phyloP scores from a whole-genome alignment of 2,113 vertebrate species.

The Strigops habroptila region DNA sequence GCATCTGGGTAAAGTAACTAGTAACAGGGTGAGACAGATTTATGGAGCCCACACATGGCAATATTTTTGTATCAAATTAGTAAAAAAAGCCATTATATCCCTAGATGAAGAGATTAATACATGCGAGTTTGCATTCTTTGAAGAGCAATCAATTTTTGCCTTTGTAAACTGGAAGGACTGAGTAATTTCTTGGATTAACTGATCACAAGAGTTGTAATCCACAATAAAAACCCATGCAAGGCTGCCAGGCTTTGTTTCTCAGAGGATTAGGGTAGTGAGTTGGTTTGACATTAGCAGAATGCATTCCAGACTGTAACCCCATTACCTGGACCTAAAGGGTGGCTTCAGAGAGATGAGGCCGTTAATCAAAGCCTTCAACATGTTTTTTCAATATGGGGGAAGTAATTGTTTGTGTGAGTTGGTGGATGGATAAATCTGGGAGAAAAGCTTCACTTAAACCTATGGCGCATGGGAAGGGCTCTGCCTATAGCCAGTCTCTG shows the following conservation, averaged over 20 bases:
- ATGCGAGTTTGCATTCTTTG: slow-evolving; percentile 67
- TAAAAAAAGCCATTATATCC: slow-evolving; percentile 71
- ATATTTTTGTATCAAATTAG: slow-evolving; percentile 77
- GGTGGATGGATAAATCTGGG: background rate
- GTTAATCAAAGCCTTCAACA: slow-evolving; percentile 22
- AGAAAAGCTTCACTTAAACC: background rate
- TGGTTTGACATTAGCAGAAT: slow-evolving; percentile 45
- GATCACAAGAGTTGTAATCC: slow-evolving; percentile 63
- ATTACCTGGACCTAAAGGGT: background rate
- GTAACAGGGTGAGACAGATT: slow-evolving; percentile 75
- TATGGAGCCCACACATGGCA: slow-evolving; percentile 81
- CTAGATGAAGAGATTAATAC: slow-evolving; percentile 70
- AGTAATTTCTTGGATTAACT: slow-evolving; percentile 75
- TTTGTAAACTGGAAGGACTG: slow-evolving; percentile 66
- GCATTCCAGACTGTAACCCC: background rate
- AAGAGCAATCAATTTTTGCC: slow-evolving; percentile 70
- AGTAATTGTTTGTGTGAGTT: background rate
- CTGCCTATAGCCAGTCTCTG: background rate
- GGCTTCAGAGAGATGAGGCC: background rate
- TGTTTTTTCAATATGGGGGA: background rate
- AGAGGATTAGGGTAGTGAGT: slow-evolving; percentile 34
- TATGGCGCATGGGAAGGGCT: background rate
- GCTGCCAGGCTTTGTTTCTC: slow-evolving; percentile 50
- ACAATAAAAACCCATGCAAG: slow-evolving; percentile 36
- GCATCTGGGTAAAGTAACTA: slow-evolving; percentile 71